Percentiles rank a stretch among this genome's conserved stretches.
Conservation (phyloP, 2,888 invertebrate species). For the Ormyrus labotus region DNA sequence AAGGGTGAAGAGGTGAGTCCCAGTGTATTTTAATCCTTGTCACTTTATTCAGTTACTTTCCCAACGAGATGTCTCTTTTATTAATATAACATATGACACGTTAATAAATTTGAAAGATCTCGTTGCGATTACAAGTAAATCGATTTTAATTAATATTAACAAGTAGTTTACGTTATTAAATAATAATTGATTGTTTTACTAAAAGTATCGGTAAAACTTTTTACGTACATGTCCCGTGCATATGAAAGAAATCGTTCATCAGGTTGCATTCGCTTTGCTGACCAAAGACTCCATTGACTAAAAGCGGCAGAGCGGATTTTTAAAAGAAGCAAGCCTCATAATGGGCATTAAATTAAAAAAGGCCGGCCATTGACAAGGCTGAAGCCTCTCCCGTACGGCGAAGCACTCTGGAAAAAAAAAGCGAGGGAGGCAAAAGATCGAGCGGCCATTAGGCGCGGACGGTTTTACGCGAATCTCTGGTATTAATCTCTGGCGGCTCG, state of each 20-base stretch:
- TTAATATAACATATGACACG: too few species aligned
- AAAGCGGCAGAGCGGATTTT: neutral
- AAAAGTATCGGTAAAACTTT: too few species aligned
- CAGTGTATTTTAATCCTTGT: neutral
- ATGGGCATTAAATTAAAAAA: neutral
- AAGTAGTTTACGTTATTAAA: too few species aligned
- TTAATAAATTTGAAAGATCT: too few species aligned
- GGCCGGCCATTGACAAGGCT: neutral
- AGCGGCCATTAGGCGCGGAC: slow-evolving; percentile 29
- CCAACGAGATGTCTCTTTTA: too few species aligned
- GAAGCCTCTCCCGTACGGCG: neutral
- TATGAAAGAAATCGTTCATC: too few species aligned
- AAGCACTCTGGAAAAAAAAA: slow-evolving; percentile 26
- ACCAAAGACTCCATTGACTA: neutral
- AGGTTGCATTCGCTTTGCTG: too few species aligned
- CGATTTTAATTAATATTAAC: too few species aligned
- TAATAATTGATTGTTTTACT: too few species aligned
- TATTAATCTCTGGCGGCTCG: slow-evolving; percentile 37
- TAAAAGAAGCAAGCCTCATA: neutral
- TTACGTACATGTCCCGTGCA: neutral
- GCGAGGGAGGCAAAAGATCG: neutral
- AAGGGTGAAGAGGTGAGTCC: slow-evolving; percentile 79
- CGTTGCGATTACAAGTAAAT: too few species aligned
- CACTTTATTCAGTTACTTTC: neutral
- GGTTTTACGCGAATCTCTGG: slow-evolving; percentile 37